Evolutionary conservation across 2,113 vertebrate genomes (phyloP), one percentile per base, ranked within the genome.

Genomic region (Orthochromis malagaraziensis): DNA sequence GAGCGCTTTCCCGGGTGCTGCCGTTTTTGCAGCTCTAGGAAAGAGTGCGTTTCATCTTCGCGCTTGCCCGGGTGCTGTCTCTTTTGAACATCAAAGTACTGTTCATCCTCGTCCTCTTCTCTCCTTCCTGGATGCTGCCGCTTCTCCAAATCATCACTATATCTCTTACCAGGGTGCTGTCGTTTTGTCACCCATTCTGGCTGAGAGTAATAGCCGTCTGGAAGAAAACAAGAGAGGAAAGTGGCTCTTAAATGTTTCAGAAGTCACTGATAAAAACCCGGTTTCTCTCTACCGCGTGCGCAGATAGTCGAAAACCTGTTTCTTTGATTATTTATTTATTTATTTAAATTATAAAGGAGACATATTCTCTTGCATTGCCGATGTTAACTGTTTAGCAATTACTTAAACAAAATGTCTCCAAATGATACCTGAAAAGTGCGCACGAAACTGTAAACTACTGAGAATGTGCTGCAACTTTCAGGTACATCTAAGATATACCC

Each of bases 71-170:
- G 97, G 85, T 97, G 97, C 83, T 97, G 96, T 81, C 96, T 94
- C 88, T 89, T 96, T 83, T 96, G 89, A 73, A 96, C 31, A 8
- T 94, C 93, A 33, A 86, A 49, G 85, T 91, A 92, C 26, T 94
- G 92, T 16, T 94, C 95, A 19, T 91, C 90, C 17, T 91, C 93
- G 53, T 94, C 95, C 13, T 86, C 89, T 17, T 97, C 95, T 81
- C 97, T 96, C 87, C 95, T 96, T 80, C 97, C 97, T n/a, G 97
- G 97, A 79, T 98, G 97, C 89, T 98, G 97, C 73, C 97, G 96
- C 95, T 98, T 98, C 9, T 96, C 95, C 58, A 96, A 65, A 13
- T 96, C 95, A 14, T 95, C 95, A 26, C 88, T 16, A 82, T 93
- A 91, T 81, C 97, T 96, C 70, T 96, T 97, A 11, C 96, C 97